Evolutionary conservation across 2,113 vertebrate genomes (phyloP).

Genomic region (Ameiurus melas): DNA sequence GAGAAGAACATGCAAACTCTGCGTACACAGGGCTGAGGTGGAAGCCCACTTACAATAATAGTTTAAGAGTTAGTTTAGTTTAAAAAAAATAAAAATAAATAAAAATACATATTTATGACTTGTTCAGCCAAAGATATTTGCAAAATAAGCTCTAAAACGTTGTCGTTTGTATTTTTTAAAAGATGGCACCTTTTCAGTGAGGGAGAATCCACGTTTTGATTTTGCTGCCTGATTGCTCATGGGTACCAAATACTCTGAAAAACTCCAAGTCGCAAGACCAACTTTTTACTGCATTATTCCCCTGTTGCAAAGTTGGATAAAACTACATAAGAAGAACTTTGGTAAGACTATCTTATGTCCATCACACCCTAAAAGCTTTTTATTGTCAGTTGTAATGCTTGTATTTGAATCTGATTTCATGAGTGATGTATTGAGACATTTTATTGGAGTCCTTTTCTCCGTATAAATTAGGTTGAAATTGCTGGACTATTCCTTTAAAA

Average conservation of each 20-base stretch:
- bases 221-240: neutral
- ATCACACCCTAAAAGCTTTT: neutral
- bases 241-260: neutral
- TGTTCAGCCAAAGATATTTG: neutral
- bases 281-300: neutral
- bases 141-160: neutral
- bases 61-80: neutral
- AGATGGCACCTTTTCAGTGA: neutral
- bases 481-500: constrained; percentile 1
- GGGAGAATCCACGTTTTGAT: neutral
- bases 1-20: too few relatives aligned
- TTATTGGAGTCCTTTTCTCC: neutral
- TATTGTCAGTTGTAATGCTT: neutral
- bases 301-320: neutral
- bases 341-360: neutral
- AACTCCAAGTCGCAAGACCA: neutral
- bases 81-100: neutral
- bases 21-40: too few relatives aligned
- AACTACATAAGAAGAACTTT: neutral
- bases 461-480: neutral
- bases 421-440: neutral
- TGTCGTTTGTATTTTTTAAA: neutral
- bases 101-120: too few relatives aligned
- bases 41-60: neutral
- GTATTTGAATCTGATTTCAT: neutral